Evolutionary conservation across 2,797 vertebrate species (phyloP).

Genomic region (Halcyon smyrnensis): DNA sequence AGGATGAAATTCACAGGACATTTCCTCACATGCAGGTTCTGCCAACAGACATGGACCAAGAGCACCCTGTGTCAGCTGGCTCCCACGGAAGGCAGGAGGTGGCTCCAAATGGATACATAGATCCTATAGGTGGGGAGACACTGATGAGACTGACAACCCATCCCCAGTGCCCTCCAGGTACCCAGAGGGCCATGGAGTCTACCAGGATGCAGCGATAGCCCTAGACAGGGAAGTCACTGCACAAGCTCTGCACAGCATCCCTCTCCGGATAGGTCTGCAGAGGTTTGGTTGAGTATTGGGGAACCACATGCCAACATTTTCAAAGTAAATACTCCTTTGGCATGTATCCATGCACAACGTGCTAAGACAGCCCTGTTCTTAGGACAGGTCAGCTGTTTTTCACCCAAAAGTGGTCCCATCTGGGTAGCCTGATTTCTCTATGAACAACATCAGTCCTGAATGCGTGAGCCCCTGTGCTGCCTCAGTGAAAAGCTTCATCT

Average conservation of each 20-base stretch:
- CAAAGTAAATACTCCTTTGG: background rate
- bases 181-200: background rate
- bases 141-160: background rate
- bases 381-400: background rate
- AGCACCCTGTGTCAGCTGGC: fast-evolving
- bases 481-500: background rate
- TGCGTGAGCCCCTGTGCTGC: background rate
- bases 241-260: background rate
- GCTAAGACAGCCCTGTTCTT: background rate
- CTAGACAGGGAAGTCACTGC: background rate
- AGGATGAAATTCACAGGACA: background rate
- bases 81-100: background rate
- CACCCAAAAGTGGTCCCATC: background rate
- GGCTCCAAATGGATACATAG: background rate
- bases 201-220: background rate
- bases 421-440: background rate
- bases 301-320: fast-evolving
- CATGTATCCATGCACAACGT: background rate
- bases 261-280: fast-evolving
- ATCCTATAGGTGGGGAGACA: background rate
- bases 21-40: fast-evolving
- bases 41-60: background rate
- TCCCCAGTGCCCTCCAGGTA: background rate
- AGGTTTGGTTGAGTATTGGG: background rate
- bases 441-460: background rate